Evolutionary conservation across 2,797 vertebrate genomes (phyloP), one percentile per base, ranked within the genome.

Genomic region (Lepilemur septentrionalis): DNA sequence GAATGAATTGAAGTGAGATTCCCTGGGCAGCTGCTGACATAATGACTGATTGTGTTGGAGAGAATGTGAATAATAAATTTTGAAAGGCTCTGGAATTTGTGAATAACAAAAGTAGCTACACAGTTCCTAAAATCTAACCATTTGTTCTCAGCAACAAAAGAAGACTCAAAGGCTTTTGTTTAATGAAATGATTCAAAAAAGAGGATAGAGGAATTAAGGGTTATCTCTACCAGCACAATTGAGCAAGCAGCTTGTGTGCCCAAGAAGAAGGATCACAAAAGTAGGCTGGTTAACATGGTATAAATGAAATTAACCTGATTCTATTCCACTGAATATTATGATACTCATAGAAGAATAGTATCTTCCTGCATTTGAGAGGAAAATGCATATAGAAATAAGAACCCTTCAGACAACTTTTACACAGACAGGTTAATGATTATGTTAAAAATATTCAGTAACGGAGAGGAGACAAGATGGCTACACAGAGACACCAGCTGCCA

Each of bases 131-230:
- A 99, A 98, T 98, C 98, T 98, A 98, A 97, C 93, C 98, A 97
- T 98, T 98, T 98, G 98, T 98, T 98, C 98, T 97, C 95, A 7
- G 80, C 97, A 98, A 98, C 98, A 99, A 98, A 98, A 95, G 98
- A 98, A 96, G 97, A 97, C 98, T 98, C 98, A 98, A 97, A 98
- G 94, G 98, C 98, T 97, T 98, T 98, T 98, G 98, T 98, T 98
- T 98, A 98, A 98, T 97, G 97, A 98, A 98, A 98, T 98, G 97
- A 98, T 98, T 98, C 94, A 97, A 98, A 98, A 98, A 97, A n/a
- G 96, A 98, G 98, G 98, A 98, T 98, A 98, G 95, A 98, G 95
- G 98, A 98, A 98, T 98, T 98, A 98, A 97, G 96, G 97, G 98
- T 98, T 98, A 98, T 98, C 98, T 98, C 97, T 80, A 97, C 94